Conservation (phyloP, 1,140 invertebrate species). For the Drosophila bipectinata region DNA sequence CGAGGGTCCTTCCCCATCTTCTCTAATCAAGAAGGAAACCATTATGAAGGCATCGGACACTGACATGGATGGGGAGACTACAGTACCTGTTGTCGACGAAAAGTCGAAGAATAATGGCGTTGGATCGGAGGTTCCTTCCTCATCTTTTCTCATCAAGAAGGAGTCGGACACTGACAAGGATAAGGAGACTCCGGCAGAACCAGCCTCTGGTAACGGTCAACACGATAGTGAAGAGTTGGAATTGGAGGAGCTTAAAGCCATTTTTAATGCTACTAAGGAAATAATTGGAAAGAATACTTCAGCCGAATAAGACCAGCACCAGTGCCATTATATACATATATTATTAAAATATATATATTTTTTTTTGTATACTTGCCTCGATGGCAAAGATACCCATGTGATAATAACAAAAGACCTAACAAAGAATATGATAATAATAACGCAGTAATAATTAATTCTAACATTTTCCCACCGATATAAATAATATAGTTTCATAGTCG, state of each 20-base stretch:
- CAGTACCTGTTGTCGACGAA: too few relatives aligned
- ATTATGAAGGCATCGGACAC: too few relatives aligned
- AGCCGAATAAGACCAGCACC: background rate
- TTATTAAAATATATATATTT: background rate
- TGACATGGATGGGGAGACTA: too few relatives aligned
- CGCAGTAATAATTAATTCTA: background rate
- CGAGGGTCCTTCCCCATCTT: too few relatives aligned
- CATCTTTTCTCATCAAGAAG: background rate
- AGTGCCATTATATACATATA: background rate
- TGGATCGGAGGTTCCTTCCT: too few relatives aligned
- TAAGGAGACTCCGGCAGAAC: too few relatives aligned
- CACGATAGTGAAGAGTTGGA: background rate
- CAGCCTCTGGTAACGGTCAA: too few relatives aligned
- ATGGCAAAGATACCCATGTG: background rate
- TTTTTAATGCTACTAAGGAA: slow-evolving; percentile 3
- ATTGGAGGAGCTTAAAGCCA: slow-evolving; percentile 7
- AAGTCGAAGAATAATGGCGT: too few relatives aligned
- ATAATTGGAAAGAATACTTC: background rate
- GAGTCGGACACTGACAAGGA: too few relatives aligned
- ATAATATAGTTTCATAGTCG: too few relatives aligned
- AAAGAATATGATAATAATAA: too few relatives aligned
- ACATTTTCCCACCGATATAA: background rate
- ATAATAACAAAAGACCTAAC: too few relatives aligned
- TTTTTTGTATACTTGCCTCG: background rate
- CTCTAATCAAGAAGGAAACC: background rate